These are phyloP conservation scores for Ornithoptera alexandrae DNA, from an alignment of 2,888 invertebrate genomes.

Conservation along the genomic window DNA sequence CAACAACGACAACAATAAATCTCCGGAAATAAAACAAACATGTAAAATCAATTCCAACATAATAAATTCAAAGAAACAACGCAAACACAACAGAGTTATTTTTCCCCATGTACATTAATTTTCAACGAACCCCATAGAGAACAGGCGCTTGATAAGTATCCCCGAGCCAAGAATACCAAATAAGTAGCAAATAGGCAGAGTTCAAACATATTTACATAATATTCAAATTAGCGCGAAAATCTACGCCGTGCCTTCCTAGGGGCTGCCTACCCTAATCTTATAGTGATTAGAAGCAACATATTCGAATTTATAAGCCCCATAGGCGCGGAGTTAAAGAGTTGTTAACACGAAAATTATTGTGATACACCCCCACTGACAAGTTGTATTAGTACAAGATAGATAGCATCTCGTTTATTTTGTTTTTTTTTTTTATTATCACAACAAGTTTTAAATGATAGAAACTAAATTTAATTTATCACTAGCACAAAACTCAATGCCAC, in stretches of 20 bases:
- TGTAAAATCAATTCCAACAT: conserved; percentile 13
- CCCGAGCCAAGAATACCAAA: conserved; percentile 51
- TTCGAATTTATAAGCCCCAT: conserved; percentile 60
- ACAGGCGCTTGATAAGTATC: conserved; percentile 41
- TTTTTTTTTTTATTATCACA: conserved; percentile 17
- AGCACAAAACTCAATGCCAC: no score
- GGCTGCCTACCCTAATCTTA: conserved; percentile 48
- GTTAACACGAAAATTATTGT: conserved; percentile 74
- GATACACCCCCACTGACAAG: conserved; percentile 41
- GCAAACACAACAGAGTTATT: conserved; percentile 19
- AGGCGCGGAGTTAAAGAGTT: conserved; percentile 62
- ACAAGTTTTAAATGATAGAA: not conserved
- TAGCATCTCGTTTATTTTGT: conserved; percentile 11
- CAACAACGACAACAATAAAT: conserved; percentile 8
- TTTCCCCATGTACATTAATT: conserved; percentile 27
- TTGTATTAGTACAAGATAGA: conserved; percentile 9
- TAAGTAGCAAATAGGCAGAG: conserved; percentile 38
- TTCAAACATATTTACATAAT: conserved; percentile 58
- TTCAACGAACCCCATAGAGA: conserved; percentile 22
- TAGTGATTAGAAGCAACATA: conserved; percentile 65
- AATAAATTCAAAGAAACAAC: conserved; percentile 21
- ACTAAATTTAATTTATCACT: no score
- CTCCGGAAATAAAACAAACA: conserved; percentile 12
- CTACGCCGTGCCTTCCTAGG: conserved; percentile 42
- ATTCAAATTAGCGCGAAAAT: conserved; percentile 67